Percentiles rank a stretch among this genome's conserved stretches.
These are phyloP conservation scores for Ictidomys tridecemlineatus DNA, from an alignment of 2,113 vertebrate genomes.

Conservation along the genomic window DNA sequence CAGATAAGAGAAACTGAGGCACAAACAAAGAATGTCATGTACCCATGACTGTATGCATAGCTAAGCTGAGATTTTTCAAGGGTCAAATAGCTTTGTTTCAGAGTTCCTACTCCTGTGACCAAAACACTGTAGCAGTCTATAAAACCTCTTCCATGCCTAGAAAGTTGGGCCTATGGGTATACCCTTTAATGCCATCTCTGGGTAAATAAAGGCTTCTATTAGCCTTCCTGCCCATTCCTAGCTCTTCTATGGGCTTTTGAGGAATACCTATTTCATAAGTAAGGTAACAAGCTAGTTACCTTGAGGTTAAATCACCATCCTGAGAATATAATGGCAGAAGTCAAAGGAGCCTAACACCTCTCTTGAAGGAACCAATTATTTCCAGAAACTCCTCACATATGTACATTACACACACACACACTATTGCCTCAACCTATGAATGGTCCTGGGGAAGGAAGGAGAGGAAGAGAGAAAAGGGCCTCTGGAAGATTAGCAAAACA, in stretches of 20 bases:
- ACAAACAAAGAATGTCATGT: neutral
- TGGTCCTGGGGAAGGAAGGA: neutral
- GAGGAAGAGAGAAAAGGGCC: neutral
- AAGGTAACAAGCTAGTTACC: slow-evolving; percentile 29
- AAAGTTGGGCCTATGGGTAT: neutral
- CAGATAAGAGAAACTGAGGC: neutral
- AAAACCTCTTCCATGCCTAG: neutral
- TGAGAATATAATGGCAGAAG: slow-evolving; percentile 29
- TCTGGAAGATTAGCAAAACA: neutral
- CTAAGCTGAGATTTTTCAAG: slow-evolving; percentile 36
- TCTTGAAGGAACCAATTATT: slow-evolving; percentile 28
- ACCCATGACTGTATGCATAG: neutral
- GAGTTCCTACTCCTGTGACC: slow-evolving; percentile 29
- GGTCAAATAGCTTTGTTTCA: neutral
- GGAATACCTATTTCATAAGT: slow-evolving; percentile 17
- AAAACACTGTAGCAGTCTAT: neutral
- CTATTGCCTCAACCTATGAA: slow-evolving; percentile 34
- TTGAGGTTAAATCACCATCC: slow-evolving; percentile 20
- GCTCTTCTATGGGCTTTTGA: neutral
- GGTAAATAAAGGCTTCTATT: neutral
- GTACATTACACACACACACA: neutral
- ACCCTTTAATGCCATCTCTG: neutral
- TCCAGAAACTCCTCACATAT: slow-evolving; percentile 69
- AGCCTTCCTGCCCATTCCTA: neutral
- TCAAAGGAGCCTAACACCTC: slow-evolving; percentile 7